Conservation (phyloP, 2,113 vertebrate genomes). For the Pterocles gutturalis region DNA sequence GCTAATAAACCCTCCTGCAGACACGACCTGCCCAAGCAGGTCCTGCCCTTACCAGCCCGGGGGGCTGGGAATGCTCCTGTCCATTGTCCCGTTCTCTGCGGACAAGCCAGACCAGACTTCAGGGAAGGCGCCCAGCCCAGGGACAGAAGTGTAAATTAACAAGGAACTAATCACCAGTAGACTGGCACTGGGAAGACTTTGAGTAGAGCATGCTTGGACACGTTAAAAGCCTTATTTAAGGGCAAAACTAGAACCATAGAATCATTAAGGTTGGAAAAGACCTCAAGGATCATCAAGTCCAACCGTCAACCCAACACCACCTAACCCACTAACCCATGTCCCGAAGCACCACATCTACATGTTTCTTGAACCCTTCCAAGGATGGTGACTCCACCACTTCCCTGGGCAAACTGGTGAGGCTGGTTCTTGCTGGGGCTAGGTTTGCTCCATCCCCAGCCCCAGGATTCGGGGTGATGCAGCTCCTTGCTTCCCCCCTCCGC, state of each 20-base stretch:
- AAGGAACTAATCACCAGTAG: background rate
- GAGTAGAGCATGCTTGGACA: rapidly evolving
- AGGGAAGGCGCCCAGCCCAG: rapidly evolving
- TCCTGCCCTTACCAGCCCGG: background rate
- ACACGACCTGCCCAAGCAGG: background rate
- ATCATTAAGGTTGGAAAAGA: too few relatives aligned
- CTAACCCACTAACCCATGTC: too few relatives aligned
- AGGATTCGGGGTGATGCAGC: background rate
- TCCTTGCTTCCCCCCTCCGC: rapidly evolving
- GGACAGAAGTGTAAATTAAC: background rate
- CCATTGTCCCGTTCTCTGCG: background rate
- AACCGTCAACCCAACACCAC: too few relatives aligned
- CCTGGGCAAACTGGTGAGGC: rapidly evolving
- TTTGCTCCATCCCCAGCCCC: background rate
- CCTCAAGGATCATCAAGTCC: too few relatives aligned
- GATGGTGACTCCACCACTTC: too few relatives aligned
- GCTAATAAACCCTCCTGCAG: background rate
- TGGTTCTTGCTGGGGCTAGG: background rate
- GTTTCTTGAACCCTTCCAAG: too few relatives aligned
- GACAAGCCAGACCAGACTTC: background rate
- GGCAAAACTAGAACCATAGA: background rate
- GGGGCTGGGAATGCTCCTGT: background rate
- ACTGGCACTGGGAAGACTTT: background rate
- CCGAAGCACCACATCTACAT: too few relatives aligned
- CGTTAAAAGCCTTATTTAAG: background rate